Percentiles rank a stretch among this genome's conserved stretches.
Conservation (phyloP, 2,797 vertebrate genomes). For the Masticophis lateralis region DNA sequence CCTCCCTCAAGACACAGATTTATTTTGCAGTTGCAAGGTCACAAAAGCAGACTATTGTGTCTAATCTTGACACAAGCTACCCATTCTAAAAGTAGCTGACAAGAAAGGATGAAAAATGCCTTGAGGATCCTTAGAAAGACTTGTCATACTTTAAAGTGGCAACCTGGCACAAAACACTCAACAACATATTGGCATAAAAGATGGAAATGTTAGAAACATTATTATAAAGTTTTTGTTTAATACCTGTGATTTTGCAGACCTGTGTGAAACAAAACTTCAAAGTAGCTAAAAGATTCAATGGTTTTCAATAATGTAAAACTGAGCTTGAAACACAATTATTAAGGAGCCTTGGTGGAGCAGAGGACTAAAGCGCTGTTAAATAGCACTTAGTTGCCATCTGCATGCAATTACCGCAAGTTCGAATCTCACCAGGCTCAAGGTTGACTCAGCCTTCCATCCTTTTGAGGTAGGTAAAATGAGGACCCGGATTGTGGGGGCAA, state of each 20-base stretch:
- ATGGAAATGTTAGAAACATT: background rate
- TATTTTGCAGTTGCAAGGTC: background rate
- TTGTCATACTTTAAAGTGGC: background rate
- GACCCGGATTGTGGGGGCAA: too few relatives aligned
- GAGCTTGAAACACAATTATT: background rate
- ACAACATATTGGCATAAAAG: background rate
- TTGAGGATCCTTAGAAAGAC: background rate
- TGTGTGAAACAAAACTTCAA: background rate
- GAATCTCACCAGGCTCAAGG: too few relatives aligned
- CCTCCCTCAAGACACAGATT: background rate
- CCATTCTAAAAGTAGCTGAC: background rate
- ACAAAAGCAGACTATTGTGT: background rate
- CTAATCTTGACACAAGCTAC: background rate
- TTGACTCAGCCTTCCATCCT: too few relatives aligned
- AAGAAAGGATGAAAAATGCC: background rate
- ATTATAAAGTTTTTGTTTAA: background rate
- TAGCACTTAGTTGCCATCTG: too few relatives aligned
- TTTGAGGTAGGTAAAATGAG: too few relatives aligned
- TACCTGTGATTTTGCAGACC: background rate
- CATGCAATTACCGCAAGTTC: too few relatives aligned
- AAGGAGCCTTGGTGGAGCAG: too few relatives aligned
- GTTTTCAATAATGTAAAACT: background rate
- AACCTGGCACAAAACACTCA: background rate
- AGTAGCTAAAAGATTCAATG: background rate
- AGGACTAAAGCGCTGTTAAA: too few relatives aligned